A percentile compares a stretch with the other conserved stretches of the same genome.
These are phyloP conservation scores for Rhagologus leucostigma DNA, from an alignment of 2,113 vertebrate genomes.

Conservation along the genomic window DNA sequence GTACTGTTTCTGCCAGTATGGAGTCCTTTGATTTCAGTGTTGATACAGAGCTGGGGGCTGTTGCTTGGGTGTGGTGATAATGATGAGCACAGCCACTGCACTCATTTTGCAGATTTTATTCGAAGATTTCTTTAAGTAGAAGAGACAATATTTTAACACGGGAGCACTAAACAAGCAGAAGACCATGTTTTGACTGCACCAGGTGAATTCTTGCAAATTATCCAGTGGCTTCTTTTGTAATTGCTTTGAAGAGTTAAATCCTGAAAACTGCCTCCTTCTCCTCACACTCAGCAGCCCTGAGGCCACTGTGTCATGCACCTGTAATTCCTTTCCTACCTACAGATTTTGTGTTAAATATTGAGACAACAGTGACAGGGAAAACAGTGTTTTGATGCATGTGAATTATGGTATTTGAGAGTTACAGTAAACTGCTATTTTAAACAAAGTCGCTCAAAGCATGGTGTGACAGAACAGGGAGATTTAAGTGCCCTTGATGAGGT, in stretches of 20 bases:
- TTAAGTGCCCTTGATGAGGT: background rate
- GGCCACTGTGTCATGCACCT: background rate
- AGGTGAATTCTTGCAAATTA: background rate
- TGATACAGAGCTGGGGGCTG: background rate
- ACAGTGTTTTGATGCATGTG: background rate
- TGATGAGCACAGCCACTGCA: background rate
- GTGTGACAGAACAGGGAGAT: background rate
- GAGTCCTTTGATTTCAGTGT: background rate
- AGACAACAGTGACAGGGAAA: background rate
- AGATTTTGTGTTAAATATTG: background rate
- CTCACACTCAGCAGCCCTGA: background rate
- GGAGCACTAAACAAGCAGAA: background rate
- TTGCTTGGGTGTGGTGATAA: no score
- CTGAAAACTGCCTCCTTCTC: background rate
- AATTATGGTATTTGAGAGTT: background rate
- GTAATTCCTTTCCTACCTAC: background rate
- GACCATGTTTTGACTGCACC: background rate
- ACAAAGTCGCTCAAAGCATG: background rate
- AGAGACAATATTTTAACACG: background rate
- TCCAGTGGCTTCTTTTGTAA: background rate
- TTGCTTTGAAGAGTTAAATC: background rate
- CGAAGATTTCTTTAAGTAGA: background rate
- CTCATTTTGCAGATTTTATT: background rate
- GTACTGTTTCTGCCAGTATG: background rate
- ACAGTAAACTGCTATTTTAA: background rate